Conservation (phyloP, 1,140 invertebrate genomes). For the Lanistes nyassanus region DNA sequence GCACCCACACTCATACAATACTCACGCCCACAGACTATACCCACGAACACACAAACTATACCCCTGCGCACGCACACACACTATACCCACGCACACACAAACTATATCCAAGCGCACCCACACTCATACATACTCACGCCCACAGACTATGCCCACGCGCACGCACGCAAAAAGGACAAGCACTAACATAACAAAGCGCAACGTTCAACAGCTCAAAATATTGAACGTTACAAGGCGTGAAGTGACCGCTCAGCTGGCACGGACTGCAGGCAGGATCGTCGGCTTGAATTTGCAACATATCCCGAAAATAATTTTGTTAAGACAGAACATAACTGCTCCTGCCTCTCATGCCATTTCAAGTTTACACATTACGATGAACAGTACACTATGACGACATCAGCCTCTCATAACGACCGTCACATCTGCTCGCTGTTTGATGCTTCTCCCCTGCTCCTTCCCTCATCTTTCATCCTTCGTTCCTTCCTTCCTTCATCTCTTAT, state of each 20-base stretch:
- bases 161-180: not conserved
- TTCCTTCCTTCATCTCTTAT: not conserved
- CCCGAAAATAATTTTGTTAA: no score
- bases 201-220: not conserved
- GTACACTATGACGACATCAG: not conserved
- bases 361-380: not conserved
- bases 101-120: constrained; percentile 7
- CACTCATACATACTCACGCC: constrained; percentile 6
- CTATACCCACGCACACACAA: constrained; percentile 7
- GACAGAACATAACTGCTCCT: no score
- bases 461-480: not conserved
- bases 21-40: constrained; percentile 4
- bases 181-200: not conserved
- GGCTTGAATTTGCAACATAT: no score
- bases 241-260: not conserved
- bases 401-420: not conserved
- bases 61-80: not conserved
- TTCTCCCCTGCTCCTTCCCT: not conserved
- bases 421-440: not conserved
- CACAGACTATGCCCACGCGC: not conserved
- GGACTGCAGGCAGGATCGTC: not conserved
- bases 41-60: not conserved
- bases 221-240: not conserved
- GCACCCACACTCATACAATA: no score
- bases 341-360: not conserved